Evolutionary conservation across 2,113 vertebrate genomes (phyloP), one percentile per base, ranked within the genome.

Genomic region (Albula goreensis): DNA sequence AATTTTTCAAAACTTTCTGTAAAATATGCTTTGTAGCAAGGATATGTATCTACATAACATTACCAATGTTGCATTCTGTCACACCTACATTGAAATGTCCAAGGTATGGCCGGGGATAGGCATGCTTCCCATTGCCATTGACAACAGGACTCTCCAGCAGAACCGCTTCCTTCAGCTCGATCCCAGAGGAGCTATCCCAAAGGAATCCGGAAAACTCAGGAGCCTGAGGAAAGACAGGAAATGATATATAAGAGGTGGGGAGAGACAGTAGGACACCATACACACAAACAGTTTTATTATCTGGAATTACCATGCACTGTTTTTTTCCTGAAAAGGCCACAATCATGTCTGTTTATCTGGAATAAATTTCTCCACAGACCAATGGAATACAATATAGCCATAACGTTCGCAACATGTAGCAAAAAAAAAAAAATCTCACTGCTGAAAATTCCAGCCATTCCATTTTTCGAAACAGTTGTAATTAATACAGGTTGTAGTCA

Each of bases 181-280:
- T 90, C 0, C 97, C 96, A 0, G 96, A 95, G 0, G 95, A 93
- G 0, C 92, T 88, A 88, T 99, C 98, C 98, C 98, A 99, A 79
- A 99, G 95, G 90, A 98, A 99, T 7, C 98, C 98, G 0, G 93
- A 95, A 92, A 96, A 98, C 85, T 96, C 95, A 2, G 83, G 78
- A 2, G 94, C 95, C 98, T 99, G 90, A 0, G 74, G 89, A 25
- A 22, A 13, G 41, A 92, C 84, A 89, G 57, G 90, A 83, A 7
- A 74, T 48, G 48, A 50, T 63, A 83, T 41, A 4, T 48, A 74
- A 17, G 22, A 9, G 31, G 49, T 41, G 10, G 70, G 4, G n/a
- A 25, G 4, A 74, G 70, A 70, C 2, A 8, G 19, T 70, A 5
- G 12, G 17, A 19, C 10, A 63, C 4, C 17, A 15, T 17, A 63